A percentile compares a stretch with the other conserved stretches of the same genome.
Conservation (phyloP, 2,797 vertebrate genomes). For the Enteromius paludinosus region DNA sequence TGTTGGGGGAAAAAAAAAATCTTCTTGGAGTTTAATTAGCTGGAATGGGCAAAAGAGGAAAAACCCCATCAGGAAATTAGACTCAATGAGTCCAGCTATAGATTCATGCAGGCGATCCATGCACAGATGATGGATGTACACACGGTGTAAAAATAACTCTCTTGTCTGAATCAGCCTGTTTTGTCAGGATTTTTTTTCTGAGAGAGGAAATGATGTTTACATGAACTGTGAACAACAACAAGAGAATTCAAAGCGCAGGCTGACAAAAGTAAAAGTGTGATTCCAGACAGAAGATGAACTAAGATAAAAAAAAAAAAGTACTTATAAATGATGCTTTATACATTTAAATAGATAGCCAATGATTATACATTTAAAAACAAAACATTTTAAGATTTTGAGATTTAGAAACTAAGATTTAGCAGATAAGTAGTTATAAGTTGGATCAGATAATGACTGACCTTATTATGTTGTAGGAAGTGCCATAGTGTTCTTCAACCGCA, state of each 20-base stretch:
- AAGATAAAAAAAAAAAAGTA: no score
- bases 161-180: slow-evolving; percentile 24
- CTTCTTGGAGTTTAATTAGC: slow-evolving; percentile 31
- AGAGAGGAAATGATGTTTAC: slow-evolving; percentile 47
- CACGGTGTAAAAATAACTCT: slow-evolving; percentile 32
- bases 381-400: no score
- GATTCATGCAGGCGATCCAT: background rate
- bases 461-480: background rate
- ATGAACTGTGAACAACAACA: slow-evolving; percentile 20
- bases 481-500: no score
- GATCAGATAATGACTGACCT: background rate
- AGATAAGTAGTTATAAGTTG: no score
- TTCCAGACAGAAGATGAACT: background rate
- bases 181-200: slow-evolving; percentile 34
- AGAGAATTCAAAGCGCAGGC: background rate
- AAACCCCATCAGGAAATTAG: slow-evolving; percentile 19
- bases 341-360: background rate
- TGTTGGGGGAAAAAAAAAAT: background rate
- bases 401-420: no score
- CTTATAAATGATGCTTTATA: background rate
- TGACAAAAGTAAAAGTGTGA: background rate
- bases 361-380: no score
- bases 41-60: slow-evolving; percentile 11
- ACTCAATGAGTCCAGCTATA: background rate
- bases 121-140: background rate